Percentiles rank a stretch among this genome's conserved stretches.
phyloP scores from a whole-genome alignment of 2,797 vertebrate species.

The Mus spretus region DNA sequence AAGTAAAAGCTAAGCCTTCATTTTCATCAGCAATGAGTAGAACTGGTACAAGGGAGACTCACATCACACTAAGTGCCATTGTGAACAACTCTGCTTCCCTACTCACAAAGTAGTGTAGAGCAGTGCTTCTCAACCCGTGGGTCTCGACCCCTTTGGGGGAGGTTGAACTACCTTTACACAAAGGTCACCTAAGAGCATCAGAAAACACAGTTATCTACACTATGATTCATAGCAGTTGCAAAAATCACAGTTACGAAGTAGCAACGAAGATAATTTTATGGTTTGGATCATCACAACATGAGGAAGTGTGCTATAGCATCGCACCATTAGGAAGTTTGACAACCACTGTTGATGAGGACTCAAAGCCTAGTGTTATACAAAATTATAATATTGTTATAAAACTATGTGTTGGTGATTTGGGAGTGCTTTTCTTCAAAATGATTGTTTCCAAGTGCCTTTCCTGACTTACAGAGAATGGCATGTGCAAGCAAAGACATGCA shows the following conservation, averaged over 20 bases:
- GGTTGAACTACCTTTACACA: not conserved
- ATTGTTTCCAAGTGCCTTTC: not conserved
- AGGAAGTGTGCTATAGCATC: too few species aligned
- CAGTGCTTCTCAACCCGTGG: not conserved
- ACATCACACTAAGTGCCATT: not conserved
- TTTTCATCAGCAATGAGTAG: not conserved
- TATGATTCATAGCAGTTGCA: not conserved
- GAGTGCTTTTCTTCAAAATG: not conserved
- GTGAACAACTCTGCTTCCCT: not conserved
- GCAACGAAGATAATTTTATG: too few species aligned
- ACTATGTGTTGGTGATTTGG: not conserved
- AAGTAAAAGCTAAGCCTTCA: not conserved
- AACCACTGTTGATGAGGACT: not conserved
- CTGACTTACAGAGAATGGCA: not conserved
- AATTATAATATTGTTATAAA: conserved; percentile 21
- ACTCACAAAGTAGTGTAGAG: not conserved
- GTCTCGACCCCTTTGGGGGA: not conserved
- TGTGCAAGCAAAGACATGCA: not conserved
- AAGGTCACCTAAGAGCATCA: not conserved
- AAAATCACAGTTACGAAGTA: too few species aligned
- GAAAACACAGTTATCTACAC: not conserved
- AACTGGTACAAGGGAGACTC: not conserved
- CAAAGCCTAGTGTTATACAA: not conserved
- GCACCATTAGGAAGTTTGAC: too few species aligned
- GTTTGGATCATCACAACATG: too few species aligned